Evolutionary conservation across 2,113 vertebrate species (phyloP).

Genomic region (Lonchura striata): DNA sequence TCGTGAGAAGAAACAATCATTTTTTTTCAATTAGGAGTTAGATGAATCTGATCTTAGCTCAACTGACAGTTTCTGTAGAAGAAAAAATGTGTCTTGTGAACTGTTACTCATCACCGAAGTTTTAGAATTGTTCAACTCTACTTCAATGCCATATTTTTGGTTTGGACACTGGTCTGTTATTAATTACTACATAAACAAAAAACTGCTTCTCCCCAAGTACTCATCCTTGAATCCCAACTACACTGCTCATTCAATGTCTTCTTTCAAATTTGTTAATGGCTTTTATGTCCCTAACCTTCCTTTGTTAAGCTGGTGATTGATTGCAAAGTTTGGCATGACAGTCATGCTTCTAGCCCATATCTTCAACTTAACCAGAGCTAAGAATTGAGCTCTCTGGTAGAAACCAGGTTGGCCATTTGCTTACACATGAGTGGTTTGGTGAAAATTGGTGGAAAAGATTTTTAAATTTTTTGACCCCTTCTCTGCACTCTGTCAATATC

Average conservation of each 20-base stretch:
- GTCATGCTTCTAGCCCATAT: neutral
- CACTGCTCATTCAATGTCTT: neutral
- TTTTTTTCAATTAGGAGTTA: neutral
- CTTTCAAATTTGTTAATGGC: neutral
- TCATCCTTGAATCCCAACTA: neutral
- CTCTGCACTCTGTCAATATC: neutral
- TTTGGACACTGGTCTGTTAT: neutral
- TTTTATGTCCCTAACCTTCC: neutral
- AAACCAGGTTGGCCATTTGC: neutral
- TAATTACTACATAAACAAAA: neutral
- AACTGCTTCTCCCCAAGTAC: neutral
- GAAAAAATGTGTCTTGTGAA: neutral
- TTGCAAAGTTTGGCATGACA: neutral
- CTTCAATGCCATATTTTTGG: neutral
- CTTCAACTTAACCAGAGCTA: neutral
- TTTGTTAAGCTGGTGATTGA: neutral
- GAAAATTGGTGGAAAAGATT: neutral
- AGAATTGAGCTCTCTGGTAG: neutral
- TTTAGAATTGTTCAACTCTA: neutral
- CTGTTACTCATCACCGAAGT: neutral
- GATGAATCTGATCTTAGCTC: neutral
- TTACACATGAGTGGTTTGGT: neutral
- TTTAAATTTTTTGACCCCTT: neutral
- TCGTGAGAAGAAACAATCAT: neutral
- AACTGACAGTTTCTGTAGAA: neutral